Conservation (phyloP, 2,888 invertebrate species). For the Habroteleia sp. region DNA sequence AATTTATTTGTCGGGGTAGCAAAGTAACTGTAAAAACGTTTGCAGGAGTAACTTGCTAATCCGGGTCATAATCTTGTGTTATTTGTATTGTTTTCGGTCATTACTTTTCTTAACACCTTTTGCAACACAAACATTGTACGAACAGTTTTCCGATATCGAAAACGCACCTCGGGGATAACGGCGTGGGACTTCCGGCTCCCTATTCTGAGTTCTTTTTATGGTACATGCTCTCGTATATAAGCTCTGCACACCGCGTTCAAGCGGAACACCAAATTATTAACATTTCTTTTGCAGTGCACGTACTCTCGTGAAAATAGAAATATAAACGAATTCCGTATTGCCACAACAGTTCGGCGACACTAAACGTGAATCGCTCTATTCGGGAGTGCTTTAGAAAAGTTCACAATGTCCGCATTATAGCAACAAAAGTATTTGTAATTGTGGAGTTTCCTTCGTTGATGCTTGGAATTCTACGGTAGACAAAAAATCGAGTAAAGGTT, state of each 20-base stretch:
- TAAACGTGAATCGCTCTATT: conserved; percentile 38
- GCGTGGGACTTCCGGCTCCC: conserved; percentile 20
- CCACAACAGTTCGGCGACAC: conserved; percentile 45
- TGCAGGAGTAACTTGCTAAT: conserved; percentile 38
- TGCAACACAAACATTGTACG: conserved; percentile 50
- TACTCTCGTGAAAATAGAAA: conserved; percentile 46
- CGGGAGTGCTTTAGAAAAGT: conserved; percentile 35
- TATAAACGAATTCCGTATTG: conserved; percentile 46
- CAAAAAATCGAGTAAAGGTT: too few species aligned
- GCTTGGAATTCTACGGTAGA: conserved; percentile 1
- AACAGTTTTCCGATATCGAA: conserved; percentile 69
- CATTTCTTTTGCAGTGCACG: conserved; percentile 56
- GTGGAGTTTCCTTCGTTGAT: conserved; percentile 10
- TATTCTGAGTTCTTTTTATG: conserved; percentile 33
- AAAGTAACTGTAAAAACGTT: not conserved
- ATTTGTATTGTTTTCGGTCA: conserved; percentile 43
- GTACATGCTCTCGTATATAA: conserved; percentile 20
- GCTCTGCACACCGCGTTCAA: conserved; percentile 28
- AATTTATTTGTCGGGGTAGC: too few species aligned
- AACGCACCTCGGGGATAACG: conserved; percentile 41
- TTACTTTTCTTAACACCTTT: conserved; percentile 46
- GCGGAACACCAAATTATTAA: conserved; percentile 43
- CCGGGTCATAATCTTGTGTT: conserved; percentile 33
- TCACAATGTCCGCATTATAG: conserved; percentile 46
- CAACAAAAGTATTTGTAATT: conserved; percentile 48